Conservation (phyloP, 2,888 invertebrate species). For the Cantharis rustica region DNA sequence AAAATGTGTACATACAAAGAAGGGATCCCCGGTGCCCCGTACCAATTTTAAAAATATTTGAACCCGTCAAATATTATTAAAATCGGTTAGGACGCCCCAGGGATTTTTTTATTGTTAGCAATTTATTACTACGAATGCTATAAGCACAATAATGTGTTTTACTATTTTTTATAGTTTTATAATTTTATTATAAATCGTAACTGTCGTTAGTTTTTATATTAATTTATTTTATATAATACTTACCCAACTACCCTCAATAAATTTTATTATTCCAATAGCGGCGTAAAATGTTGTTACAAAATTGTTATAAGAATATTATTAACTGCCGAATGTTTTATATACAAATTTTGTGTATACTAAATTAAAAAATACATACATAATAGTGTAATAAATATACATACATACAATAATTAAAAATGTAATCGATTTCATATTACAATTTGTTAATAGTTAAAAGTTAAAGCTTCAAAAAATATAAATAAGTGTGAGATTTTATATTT, state of each 20-base stretch:
- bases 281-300: background rate
- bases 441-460: slow-evolving; percentile 18
- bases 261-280: background rate
- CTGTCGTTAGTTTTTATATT: background rate
- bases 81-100: too few species aligned
- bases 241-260: background rate
- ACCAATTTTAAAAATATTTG: too few species aligned
- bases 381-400: background rate
- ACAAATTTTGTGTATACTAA: background rate
- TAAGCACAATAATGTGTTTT: background rate
- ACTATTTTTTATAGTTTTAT: background rate
- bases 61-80: too few species aligned
- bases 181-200: background rate
- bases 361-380: background rate
- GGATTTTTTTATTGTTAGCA: background rate
- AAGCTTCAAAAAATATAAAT: slow-evolving; percentile 15
- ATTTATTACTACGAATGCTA: background rate
- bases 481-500: background rate
- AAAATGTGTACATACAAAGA: too few species aligned
- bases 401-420: slow-evolving; percentile 9
- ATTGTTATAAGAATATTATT: background rate
- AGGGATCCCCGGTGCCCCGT: too few species aligned
- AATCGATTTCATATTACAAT: slow-evolving; percentile 19
- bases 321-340: slow-evolving; percentile 18
- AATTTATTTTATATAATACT: background rate